Evolutionary conservation across 2,113 vertebrate species (phyloP), one percentile per base, ranked within the genome.

Genomic region (Eulemur rufifrons): DNA sequence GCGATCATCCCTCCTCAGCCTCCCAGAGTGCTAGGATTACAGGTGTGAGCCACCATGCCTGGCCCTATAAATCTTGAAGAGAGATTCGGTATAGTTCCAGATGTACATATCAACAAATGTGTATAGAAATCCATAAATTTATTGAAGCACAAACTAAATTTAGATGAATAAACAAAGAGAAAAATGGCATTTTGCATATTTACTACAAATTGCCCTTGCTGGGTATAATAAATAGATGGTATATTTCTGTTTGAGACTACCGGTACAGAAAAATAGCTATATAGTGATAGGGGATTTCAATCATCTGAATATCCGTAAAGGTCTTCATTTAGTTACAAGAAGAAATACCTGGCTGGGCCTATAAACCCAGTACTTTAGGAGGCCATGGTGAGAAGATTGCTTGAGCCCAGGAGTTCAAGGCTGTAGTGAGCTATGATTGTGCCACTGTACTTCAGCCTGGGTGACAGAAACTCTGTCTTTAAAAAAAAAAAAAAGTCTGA

Each of bases 91-190:
- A 34, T 89, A 77, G 47, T 92, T 88, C 54, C 61, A 59, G 21
- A 73, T 50, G 52, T 61, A 71, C 6, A 34, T 56, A 84, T 78
- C 39, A 81, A 81, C 6, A 52, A 86, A 69, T 73, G 6, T 84
- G 14, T 52, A 47, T 73, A 92, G 32, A 96, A 66, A 78, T 71
- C 15, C 78, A 92, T 66, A 77, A 50, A 89, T 88, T 83, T 69
- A 71, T 84, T 94, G 45, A 77, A 64, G 34, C 66, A 63, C 50
- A 85, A 78, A 68, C 88, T 86, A 96, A 92, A 89, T 73, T 59
- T 59, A 64, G 34, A 56, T 91, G 42, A 76, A 23, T 88, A 11
- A 47, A 83, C 25, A 96, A 89, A 77, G 13, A 77, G 37, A 64
- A 95, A 66, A 64, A 54, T 54, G 56, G 20, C 59, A 85, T 74